phyloP scores from a whole-genome alignment of 2,888 invertebrate genomes.

The Plagodis dolabraria region DNA sequence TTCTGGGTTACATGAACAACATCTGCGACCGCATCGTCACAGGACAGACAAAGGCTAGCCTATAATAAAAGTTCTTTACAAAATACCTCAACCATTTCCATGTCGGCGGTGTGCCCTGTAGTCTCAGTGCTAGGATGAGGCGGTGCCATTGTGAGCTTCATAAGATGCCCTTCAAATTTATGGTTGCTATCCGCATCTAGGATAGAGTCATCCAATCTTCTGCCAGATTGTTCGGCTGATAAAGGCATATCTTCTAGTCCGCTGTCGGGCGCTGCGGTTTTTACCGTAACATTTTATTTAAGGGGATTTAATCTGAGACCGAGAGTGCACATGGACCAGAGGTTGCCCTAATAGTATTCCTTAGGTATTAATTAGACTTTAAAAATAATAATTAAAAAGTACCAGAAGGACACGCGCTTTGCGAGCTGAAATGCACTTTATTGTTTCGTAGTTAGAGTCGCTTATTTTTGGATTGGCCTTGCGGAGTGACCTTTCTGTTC shows the following conservation, averaged over 20 bases:
- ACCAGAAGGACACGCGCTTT: too few species aligned
- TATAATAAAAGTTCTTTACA: background rate
- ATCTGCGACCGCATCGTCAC: too few species aligned
- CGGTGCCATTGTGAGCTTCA: constrained; percentile 63
- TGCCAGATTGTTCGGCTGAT: constrained; percentile 42
- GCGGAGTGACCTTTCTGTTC: too few species aligned
- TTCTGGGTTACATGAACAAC: too few species aligned
- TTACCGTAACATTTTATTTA: constrained; percentile 41
- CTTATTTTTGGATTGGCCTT: too few species aligned
- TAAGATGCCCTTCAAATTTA: constrained; percentile 64
- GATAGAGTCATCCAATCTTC: constrained; percentile 64
- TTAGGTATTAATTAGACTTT: too few species aligned
- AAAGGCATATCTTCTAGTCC: constrained; percentile 38
- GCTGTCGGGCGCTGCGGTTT: constrained; percentile 43
- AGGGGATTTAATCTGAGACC: background rate
- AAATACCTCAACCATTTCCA: constrained; percentile 3
- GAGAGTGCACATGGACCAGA: background rate
- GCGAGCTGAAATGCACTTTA: too few species aligned
- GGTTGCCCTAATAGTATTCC: too few species aligned
- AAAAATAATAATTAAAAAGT: too few species aligned
- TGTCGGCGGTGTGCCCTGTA: constrained; percentile 30
- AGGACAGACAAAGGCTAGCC: too few species aligned
- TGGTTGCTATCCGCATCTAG: constrained; percentile 58
- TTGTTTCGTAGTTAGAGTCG: too few species aligned
- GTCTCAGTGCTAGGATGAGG: constrained; percentile 31